phyloP scores from a whole-genome alignment of 2,888 invertebrate genomes.

The Lasioglossum leucozonium region DNA sequence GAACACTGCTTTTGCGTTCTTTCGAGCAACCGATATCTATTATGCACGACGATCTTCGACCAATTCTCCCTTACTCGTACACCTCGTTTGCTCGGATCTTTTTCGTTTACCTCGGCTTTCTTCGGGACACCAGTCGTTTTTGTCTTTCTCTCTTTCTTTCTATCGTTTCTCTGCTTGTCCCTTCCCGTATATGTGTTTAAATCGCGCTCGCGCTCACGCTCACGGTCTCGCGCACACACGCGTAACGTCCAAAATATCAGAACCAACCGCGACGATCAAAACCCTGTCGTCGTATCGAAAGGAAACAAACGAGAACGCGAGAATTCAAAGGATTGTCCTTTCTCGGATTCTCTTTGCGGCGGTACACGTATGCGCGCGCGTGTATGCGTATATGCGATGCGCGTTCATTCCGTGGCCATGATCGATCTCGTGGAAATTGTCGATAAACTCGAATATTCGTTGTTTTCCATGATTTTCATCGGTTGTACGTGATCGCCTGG shows the following conservation, averaged over 20 bases:
- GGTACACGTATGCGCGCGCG: neutral
- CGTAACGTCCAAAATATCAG: conserved; percentile 46
- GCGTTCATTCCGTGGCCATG: conserved; percentile 29
- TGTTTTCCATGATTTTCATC: conserved; percentile 31
- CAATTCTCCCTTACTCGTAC: neutral
- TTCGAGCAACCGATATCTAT: conserved; percentile 23
- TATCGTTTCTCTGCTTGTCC: neutral
- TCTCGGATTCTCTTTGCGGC: conserved; percentile 20
- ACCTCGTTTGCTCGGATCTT: neutral
- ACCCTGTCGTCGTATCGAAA: conserved; percentile 65
- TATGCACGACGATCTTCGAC: conserved; percentile 19
- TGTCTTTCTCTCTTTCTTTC: conserved; percentile 46
- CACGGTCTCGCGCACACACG: neutral
- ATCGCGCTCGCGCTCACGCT: neutral
- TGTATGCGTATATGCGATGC: neutral
- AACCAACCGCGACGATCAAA: conserved; percentile 21
- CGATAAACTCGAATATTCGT: conserved; percentile 38
- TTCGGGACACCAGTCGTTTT: conserved; percentile 18
- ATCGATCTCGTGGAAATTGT: conserved; percentile 53
- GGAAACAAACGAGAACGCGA: conserved; percentile 54
- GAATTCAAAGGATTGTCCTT: conserved; percentile 21
- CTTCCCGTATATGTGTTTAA: conserved; percentile 55
- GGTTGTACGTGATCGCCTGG: conserved; percentile 20
- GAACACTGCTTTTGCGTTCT: conserved; percentile 24
- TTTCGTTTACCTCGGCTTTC: conserved; percentile 34